A percentile compares a stretch with the other conserved stretches of the same genome.
These are phyloP conservation scores for Muscicapa adusta DNA, from an alignment of 2,113 vertebrate genomes.

Conservation along the genomic window DNA sequence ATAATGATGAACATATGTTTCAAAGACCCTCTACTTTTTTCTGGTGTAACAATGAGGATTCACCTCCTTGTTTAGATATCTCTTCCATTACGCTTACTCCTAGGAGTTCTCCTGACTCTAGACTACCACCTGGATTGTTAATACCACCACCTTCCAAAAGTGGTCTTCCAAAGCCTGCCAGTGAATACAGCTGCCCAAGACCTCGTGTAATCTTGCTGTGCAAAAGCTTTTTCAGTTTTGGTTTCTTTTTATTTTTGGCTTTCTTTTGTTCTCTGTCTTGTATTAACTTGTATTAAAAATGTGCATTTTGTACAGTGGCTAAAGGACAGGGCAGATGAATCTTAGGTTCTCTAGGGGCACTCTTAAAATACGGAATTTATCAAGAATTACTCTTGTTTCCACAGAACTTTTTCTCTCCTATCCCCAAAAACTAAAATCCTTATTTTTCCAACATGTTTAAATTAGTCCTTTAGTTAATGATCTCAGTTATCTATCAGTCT, in stretches of 20 bases:
- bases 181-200: conserved; percentile 81
- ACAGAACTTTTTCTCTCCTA: background rate
- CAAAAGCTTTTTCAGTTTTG: conserved; percentile 12
- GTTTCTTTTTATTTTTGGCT: background rate
- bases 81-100: conserved; percentile 89
- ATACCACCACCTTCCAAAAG: conserved; percentile 84
- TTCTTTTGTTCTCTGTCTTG: background rate
- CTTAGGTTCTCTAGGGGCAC: background rate
- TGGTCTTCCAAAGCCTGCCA: conserved; percentile 75
- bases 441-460: background rate
- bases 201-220: conserved; percentile 79
- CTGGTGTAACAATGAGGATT: conserved; percentile 83
- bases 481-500: background rate
- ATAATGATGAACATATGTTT: conserved; percentile 80
- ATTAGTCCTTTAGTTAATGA: background rate
- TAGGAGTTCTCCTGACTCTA: conserved; percentile 87
- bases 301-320: conserved; percentile 62
- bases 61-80: conserved; percentile 87
- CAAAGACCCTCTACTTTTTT: conserved; percentile 85
- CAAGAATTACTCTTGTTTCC: background rate
- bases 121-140: conserved; percentile 81
- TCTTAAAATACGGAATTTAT: background rate
- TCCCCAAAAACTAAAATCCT: background rate
- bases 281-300: conserved; percentile 6
- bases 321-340: background rate